Evolutionary conservation across 2,113 vertebrate species (phyloP).

Genomic region (Sclerurus mexicanus): DNA sequence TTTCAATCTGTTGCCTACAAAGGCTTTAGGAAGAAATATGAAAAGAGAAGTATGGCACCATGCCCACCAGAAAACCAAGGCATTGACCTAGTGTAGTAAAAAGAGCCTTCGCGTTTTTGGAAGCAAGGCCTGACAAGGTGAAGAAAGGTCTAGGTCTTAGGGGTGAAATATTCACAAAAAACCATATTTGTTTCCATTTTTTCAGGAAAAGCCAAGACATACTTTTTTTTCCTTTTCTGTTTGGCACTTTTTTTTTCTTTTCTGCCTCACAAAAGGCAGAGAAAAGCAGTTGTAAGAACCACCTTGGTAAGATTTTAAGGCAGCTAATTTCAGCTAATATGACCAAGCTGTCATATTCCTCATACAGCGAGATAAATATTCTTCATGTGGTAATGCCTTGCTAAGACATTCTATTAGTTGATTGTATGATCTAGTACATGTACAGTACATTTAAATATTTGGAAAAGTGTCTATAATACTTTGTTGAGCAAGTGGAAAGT

Average conservation of each 20-base stretch:
- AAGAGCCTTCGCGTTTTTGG: neutral
- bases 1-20: neutral
- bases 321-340: neutral
- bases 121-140: neutral
- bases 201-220: neutral
- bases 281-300: neutral
- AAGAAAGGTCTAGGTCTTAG: neutral
- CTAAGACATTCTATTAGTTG: neutral
- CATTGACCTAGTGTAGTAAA: neutral
- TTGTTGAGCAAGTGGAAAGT: neutral
- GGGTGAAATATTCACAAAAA: neutral
- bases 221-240: fast-evolving
- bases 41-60: neutral
- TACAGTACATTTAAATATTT: neutral
- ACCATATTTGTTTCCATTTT: neutral
- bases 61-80: neutral
- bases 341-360: neutral
- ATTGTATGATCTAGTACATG: neutral
- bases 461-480: neutral
- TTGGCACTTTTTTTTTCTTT: neutral
- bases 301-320: neutral
- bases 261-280: neutral
- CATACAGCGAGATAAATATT: neutral
- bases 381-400: neutral
- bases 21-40: neutral